Evolutionary conservation across 2,888 invertebrate genomes (phyloP), one percentile per base, ranked within the genome.

Genomic region (Aphodius sticticus): DNA sequence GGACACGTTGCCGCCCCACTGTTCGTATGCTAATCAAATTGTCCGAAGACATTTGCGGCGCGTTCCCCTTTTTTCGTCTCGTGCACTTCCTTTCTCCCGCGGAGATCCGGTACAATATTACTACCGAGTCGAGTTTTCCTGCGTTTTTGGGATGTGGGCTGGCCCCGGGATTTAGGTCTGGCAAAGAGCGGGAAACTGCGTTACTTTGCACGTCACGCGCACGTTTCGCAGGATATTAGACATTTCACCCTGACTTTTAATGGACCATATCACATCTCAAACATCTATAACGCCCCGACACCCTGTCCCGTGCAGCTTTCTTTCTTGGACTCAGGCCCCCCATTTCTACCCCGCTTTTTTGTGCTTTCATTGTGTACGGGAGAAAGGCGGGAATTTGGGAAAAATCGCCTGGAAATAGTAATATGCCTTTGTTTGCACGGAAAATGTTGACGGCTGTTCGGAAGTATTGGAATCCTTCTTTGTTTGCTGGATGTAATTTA

Each of bases 11-110:
- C 74, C 74, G 37, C 74, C 69, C 77, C 69, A 69, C 69, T 77
- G 69, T 77, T 69, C 77, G 69, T 77, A 77, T 77, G 77, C 77
- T 77, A 77, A 77, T 77, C 77, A 69, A 77, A 77, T 77, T 77
- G 77, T 77, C 69, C 77, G 69, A 69, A 69, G 69, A 69, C 69
- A 77, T 77, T 77, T 77, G 69, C 77, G 69, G 36, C 69, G 36
- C 69, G 36, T 53, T 69, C 69, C 69, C 69, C 26, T 77, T 77
- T 69, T 69, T 69, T 69, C 36, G 35, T 35, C 69, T 16, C 53
- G 69, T 36, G 69, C 53, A 77, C 53, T 69, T 69, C 69, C 53
- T 53, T 53, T 53, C 53, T 12, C 53, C 53, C 9, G 53, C 53
- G 53, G 69, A 77, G 77, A 69, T 36, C 15, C 77, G 77, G 77